Conservation (phyloP, 30 jellyfish, hydroid and myxozoan genomes). For the Aurelia sp. region DNA sequence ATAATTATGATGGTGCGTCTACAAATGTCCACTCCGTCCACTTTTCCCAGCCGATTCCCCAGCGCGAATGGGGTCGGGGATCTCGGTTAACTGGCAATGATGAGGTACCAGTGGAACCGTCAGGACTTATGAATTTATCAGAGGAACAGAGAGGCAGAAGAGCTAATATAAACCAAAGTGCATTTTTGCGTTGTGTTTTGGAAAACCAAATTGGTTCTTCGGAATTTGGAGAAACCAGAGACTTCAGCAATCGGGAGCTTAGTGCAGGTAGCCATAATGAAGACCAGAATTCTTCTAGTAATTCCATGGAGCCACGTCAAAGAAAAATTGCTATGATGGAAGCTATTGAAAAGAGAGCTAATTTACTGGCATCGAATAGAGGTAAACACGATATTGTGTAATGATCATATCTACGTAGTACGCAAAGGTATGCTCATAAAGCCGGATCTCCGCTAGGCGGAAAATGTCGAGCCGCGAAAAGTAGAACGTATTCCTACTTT, state of each 20-base stretch:
- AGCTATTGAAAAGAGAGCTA: constrained; percentile 36
- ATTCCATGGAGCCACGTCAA: neutral
- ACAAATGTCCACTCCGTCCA: constrained; percentile 52
- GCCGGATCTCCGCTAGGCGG: too few species aligned
- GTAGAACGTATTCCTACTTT: too few species aligned
- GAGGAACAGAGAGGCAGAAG: constrained; percentile 14
- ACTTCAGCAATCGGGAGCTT: neutral
- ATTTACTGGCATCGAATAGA: neutral
- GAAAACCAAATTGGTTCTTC: neutral
- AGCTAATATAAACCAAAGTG: constrained; percentile 32
- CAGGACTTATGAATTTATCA: neutral
- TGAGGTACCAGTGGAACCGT: neutral
- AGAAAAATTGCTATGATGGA: constrained; percentile 15
- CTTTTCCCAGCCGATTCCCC: neutral
- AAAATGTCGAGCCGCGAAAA: too few species aligned
- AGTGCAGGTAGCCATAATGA: neutral
- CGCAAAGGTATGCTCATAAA: too few species aligned
- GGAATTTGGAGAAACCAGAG: neutral
- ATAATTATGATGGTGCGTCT: constrained; percentile 19
- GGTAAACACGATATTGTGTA: neutral
- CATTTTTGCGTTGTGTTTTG: constrained; percentile 47
- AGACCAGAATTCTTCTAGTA: neutral
- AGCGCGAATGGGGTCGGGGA: constrained; percentile 53
- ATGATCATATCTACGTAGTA: too few species aligned
- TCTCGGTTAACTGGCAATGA: constrained; percentile 3